Conservation (phyloP, 2,113 vertebrate genomes). For the Perognathus longimembris region DNA sequence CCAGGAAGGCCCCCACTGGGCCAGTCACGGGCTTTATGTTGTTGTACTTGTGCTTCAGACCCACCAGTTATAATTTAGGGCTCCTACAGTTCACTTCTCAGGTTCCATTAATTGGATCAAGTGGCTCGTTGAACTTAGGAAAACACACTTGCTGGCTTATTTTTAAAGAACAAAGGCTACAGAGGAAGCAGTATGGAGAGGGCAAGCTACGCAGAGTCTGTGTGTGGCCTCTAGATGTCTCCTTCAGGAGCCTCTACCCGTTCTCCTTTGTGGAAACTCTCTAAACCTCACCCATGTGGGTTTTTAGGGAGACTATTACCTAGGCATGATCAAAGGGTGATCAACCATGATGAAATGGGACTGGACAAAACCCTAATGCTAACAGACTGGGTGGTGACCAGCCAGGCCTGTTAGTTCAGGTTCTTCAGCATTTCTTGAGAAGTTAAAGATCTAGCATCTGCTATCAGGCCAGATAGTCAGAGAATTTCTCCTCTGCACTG, state of each 20-base stretch:
- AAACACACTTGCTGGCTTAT: not conserved
- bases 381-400: not conserved
- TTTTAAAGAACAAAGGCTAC: not conserved
- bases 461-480: not conserved
- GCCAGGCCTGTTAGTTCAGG: not conserved
- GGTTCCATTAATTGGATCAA: not conserved
- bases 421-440: not conserved
- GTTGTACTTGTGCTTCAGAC: not conserved
- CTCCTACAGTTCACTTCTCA: not conserved
- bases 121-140: not conserved
- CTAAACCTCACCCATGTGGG: not conserved
- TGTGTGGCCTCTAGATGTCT: not conserved
- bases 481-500: not conserved
- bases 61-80: not conserved
- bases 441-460: not conserved
- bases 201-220: not conserved
- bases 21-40: not conserved
- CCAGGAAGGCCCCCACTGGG: too few species aligned
- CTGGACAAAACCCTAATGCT: not conserved
- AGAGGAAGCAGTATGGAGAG: not conserved
- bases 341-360: not conserved
- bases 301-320: not conserved
- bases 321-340: not conserved
- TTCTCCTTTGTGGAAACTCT: not conserved
- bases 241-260: not conserved